phyloP scores from a whole-genome alignment of 2,888 invertebrate species.

The Euphydryas editha region DNA sequence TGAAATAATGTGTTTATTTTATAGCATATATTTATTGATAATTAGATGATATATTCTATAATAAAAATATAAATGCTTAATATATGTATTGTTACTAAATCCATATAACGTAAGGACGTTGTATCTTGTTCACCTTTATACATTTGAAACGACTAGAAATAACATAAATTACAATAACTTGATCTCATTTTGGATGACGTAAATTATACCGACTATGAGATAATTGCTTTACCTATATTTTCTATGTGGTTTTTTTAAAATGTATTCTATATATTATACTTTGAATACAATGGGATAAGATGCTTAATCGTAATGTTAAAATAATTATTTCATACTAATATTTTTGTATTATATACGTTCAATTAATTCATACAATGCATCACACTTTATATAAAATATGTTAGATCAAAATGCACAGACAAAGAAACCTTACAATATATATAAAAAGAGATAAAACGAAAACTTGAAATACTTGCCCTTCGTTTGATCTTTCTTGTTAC shows the following conservation, averaged over 20 bases:
- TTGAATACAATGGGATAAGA: too few relatives aligned
- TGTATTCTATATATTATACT: too few relatives aligned
- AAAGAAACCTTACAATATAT: not conserved
- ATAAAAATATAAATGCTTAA: too few relatives aligned
- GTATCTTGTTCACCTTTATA: slow-evolving; percentile 14
- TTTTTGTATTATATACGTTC: too few relatives aligned
- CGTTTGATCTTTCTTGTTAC: slow-evolving; percentile 17
- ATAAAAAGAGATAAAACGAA: slow-evolving; percentile 8
- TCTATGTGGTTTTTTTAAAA: not conserved
- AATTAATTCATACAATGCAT: too few relatives aligned
- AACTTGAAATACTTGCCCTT: slow-evolving; percentile 18
- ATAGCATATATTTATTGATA: too few relatives aligned
- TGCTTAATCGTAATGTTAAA: too few relatives aligned
- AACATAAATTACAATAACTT: not conserved
- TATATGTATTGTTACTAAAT: not conserved
- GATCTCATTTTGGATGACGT: not conserved
- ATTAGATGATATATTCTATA: too few relatives aligned
- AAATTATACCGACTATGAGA: slow-evolving; percentile 14
- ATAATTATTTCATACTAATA: too few relatives aligned
- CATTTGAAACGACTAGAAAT: not conserved
- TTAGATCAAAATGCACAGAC: not conserved
- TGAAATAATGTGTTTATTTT: too few relatives aligned
- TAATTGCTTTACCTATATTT: not conserved
- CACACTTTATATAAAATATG: not conserved
- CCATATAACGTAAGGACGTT: not conserved